Base-by-base conservation (phyloP, 2,113 vertebrate species). In the Apeltes quadracus region DNA sequence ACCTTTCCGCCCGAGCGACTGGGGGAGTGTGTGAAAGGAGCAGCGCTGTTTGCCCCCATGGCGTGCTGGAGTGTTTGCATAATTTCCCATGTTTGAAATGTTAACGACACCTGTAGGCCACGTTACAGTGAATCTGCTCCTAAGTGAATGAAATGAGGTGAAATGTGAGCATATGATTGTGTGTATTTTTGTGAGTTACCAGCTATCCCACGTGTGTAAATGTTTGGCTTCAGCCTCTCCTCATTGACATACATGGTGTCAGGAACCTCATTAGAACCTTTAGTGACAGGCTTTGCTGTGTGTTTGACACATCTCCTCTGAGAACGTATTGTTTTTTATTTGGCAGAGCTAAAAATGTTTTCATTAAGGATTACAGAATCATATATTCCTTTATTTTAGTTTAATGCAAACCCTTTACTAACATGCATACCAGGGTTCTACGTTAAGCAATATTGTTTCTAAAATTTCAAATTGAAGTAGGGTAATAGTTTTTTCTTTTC, bases 81-180 rank as follows among this genome's bases (percentile, higher is more conserved):
- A 83, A 84, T 83, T 86, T 76, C 76, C 25, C 78, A 74, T 83
- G 41, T 89, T 83, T 86, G 69, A 91, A 85, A 87, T 79, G 72
- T 84, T 90, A 88, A 90, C 84, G 58, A 73, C 78, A 90, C 79
- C 88, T 90, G 85, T 72, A 84, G 88, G 86, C 84, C 79, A 74
- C 63, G 54, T 67, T 81, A 29, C 68, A 58, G 65, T 74, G 59
- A 61, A 73, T 79, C 66, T 82, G 61, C 72, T 75, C 22, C 8
- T 69, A 72, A 85, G 67, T 75, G 68, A 85, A 72, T 81, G 20
- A 79, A 84, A 61, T 32, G 55, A 76, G 67, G 71, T 23, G 61
- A 22, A 64, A 61, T 62, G 44, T 61, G 65, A 46, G 72, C 16
- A 23, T 41, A 20, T 72, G 72, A 80, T 75, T 87, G 59, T 69